Conservation (phyloP, 1,140 invertebrate genomes). For the Halesus radiatus region DNA sequence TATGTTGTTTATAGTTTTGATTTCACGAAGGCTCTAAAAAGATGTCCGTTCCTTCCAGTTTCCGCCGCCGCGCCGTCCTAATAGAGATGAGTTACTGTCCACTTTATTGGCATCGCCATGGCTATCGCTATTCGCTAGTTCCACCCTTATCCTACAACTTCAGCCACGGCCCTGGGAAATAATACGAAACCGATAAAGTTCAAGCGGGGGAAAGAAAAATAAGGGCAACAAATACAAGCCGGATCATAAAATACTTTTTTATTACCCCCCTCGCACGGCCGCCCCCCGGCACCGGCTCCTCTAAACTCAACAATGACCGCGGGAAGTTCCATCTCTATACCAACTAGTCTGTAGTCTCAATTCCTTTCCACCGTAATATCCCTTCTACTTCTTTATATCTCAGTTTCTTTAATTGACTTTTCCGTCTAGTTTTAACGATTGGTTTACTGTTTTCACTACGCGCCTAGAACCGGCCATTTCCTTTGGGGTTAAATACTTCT, state of each 20-base stretch:
- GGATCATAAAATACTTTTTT: constrained; percentile 58
- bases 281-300: constrained; percentile 4
- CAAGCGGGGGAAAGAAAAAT: constrained; percentile 53
- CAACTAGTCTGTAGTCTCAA: background rate
- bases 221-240: constrained; percentile 56
- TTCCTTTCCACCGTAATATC: background rate
- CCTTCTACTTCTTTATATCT: constrained; percentile 6
- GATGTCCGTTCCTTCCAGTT: constrained; percentile 6
- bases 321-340: constrained; percentile 2
- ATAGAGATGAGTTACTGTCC: constrained; percentile 45
- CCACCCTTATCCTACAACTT: constrained; percentile 30
- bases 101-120: constrained; percentile 38
- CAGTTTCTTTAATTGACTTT: constrained; percentile 38
- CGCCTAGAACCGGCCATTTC: constrained; percentile 12
- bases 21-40: constrained; percentile 36
- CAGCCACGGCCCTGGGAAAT: constrained; percentile 49
- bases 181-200: constrained; percentile 57
- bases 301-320: constrained; percentile 29
- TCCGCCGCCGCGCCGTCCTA: background rate
- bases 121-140: constrained; percentile 5
- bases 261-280: constrained; percentile 43
- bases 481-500: background rate
- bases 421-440: constrained; percentile 38
- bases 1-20: constrained; percentile 42
- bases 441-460: constrained; percentile 19